Base-by-base conservation (phyloP, 1,140 invertebrate genomes). In the Megalonaias nervosa region DNA sequence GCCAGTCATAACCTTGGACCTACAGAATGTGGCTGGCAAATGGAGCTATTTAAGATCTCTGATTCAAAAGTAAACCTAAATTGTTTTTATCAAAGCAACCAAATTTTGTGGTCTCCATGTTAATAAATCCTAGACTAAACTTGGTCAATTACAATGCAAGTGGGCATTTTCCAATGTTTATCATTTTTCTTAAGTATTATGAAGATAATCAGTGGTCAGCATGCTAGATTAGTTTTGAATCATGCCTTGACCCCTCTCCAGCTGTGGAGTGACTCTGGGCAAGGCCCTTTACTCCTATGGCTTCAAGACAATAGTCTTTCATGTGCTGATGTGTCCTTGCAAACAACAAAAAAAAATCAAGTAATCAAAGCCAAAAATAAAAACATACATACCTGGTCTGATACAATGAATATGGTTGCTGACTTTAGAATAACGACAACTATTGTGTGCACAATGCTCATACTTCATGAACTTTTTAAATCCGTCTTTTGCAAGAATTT, bases 391-490 rank as follows among this genome's bases (percentile, higher is more conserved):
- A 92, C 92, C 96, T 13, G 96, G 94, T 78, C 97, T 92, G 75
- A 99, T 98, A 91, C 98, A 99, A 91, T 99, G 98, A 74, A 99
- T 99, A 91, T 99, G 98, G 92, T 99, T 99, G 93, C 96, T 97
- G 55, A 97, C 95, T 60, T 95, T 93, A 5, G 97, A 98, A 91
- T 98, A 99, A 64, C 95, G 93, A 90, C 98, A 99, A 75, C 94
- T 95, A 55, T 96, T 94, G 90, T 96, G 99, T 0, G 95, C 94
- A 88, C 98, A 99, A 0, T 94, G 93, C 89, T 99, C 98, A 82
- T 97, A 97, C 89, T 99, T 99, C 94, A 99, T 97, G 88, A 98
- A 99, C 90, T 99, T 99, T 89, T 99, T 99, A 92, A 99, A 99
- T 6, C 98, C 98, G 89, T 99, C 98, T 81, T 96, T 94, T 16